phyloP scores from a whole-genome alignment of 1,140 invertebrate species.

The Zelostemma sp. region DNA sequence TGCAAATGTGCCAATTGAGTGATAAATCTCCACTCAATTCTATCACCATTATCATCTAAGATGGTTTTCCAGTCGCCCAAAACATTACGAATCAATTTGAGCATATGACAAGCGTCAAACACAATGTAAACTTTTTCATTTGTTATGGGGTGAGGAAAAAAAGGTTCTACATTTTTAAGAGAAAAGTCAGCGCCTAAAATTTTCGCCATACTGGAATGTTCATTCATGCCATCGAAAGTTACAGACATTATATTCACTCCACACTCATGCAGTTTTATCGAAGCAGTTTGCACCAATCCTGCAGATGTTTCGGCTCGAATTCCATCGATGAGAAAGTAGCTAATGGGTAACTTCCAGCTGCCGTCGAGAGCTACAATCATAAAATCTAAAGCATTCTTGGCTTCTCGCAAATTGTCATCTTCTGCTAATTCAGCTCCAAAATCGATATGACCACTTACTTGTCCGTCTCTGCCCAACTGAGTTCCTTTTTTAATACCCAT shows the following conservation, averaged over 20 bases:
- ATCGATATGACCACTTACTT: background rate
- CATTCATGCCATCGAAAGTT: slow-evolving; percentile 52
- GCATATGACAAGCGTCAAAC: slow-evolving; percentile 42
- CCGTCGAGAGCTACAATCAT: background rate
- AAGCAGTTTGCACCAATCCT: background rate
- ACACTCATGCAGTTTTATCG: slow-evolving; percentile 25
- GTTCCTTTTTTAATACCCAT: slow-evolving; percentile 7
- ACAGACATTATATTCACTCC: slow-evolving; percentile 46
- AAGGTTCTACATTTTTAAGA: background rate
- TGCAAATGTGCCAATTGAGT: too few species aligned
- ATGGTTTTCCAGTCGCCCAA: too few species aligned
- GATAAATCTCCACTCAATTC: too few species aligned
- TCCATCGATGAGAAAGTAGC: background rate
- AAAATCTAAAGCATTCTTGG: background rate
- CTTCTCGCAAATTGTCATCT: background rate
- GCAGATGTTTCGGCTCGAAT: background rate
- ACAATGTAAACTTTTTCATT: slow-evolving; percentile 17
- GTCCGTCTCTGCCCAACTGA: background rate
- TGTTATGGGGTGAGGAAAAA: slow-evolving; percentile 25
- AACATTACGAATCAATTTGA: slow-evolving; percentile 25
- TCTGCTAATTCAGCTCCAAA: background rate
- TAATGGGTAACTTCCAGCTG: background rate
- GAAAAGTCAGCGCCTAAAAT: slow-evolving; percentile 44
- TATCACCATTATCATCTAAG: too few species aligned
- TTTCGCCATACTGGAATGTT: background rate